phyloP scores from a whole-genome alignment of 1,140 invertebrate genomes.

The Micrasema minimum region DNA sequence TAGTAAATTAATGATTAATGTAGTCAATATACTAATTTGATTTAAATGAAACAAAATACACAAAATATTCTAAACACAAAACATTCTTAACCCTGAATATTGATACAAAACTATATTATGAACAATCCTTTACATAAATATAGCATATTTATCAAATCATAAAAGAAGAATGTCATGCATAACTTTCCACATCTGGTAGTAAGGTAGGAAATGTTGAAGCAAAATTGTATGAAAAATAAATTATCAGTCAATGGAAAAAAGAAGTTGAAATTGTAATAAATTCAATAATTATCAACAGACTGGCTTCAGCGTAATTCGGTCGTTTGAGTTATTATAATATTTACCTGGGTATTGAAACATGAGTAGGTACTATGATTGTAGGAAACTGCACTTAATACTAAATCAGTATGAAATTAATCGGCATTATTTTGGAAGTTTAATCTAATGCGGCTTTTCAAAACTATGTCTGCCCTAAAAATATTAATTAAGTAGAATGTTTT shows the following conservation, averaged over 20 bases:
- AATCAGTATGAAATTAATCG: too few relatives aligned
- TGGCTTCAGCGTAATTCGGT: too few relatives aligned
- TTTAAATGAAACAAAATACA: slow-evolving; percentile 24
- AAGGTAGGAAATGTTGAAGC: slow-evolving; percentile 40
- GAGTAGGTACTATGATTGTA: too few relatives aligned
- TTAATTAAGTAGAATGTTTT: too few relatives aligned
- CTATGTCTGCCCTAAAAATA: too few relatives aligned
- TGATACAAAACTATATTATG: slow-evolving; percentile 25
- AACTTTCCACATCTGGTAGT: slow-evolving; percentile 50
- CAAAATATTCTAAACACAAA: slow-evolving; percentile 32
- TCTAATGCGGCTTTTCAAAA: too few relatives aligned
- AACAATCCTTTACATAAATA: slow-evolving; percentile 36
- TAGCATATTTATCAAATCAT: slow-evolving; percentile 47
- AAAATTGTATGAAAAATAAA: slow-evolving; percentile 30
- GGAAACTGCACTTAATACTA: background rate
- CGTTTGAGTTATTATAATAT: background rate
- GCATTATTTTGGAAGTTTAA: too few relatives aligned
- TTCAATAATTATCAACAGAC: too few relatives aligned
- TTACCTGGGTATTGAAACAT: background rate
- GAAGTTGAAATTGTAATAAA: background rate
- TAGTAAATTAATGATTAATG: too few relatives aligned
- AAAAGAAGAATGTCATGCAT: slow-evolving; percentile 49
- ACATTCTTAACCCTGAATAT: slow-evolving; percentile 38
- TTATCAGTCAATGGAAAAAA: slow-evolving; percentile 9
- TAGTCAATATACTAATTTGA: too few relatives aligned